Evolutionary conservation across 1,140 invertebrate species (phyloP).

Genomic region (Diprion similis): DNA sequence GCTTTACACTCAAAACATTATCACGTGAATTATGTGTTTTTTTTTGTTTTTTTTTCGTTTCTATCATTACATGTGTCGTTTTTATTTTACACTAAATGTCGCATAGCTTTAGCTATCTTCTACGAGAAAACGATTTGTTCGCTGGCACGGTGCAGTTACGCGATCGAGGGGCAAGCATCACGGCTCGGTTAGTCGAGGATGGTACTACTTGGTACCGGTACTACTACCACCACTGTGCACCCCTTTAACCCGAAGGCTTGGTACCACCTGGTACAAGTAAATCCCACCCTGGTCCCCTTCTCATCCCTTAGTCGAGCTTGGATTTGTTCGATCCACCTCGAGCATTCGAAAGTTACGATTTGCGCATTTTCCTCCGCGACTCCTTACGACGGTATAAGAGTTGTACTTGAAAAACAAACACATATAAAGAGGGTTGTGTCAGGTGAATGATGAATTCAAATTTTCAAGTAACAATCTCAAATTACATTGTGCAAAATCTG

Average conservation of each 20-base stretch:
- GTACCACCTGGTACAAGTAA: conserved; percentile 48
- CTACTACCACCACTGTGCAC: background rate
- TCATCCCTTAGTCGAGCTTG: conserved; percentile 30
- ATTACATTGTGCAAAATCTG: no score
- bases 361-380: background rate
- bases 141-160: background rate
- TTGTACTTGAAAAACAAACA: background rate
- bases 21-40: no score
- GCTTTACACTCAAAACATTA: no score
- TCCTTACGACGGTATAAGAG: background rate
- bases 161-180: background rate
- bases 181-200: conserved; percentile 28
- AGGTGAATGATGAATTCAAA: no score
- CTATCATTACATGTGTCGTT: background rate
- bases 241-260: conserved; percentile 31
- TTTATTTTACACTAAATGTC: background rate
- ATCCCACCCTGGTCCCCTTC: conserved; percentile 31
- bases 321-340: conserved; percentile 35
- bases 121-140: background rate
- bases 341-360: background rate
- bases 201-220: conserved; percentile 51
- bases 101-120: background rate
- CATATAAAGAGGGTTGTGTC: no score
- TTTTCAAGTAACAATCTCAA: no score
- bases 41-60: background rate